Evolutionary conservation across 2,888 invertebrate genomes (phyloP).

Genomic region (Lasioglossum pauxillum): DNA sequence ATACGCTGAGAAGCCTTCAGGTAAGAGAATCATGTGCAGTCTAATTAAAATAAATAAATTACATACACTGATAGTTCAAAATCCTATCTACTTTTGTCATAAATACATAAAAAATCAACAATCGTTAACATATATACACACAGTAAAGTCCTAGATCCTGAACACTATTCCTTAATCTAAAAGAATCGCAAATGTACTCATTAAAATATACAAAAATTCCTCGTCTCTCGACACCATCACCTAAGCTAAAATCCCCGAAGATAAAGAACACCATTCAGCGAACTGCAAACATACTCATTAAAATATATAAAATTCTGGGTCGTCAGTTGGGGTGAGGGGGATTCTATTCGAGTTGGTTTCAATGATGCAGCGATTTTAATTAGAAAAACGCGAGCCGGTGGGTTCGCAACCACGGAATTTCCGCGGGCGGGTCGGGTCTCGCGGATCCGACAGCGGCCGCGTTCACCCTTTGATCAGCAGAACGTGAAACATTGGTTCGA

Average conservation of each 20-base stretch:
- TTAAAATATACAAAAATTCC: too few species aligned
- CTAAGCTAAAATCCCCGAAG: not conserved
- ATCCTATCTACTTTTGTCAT: too few species aligned
- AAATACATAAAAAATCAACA: too few species aligned
- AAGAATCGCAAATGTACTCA: too few species aligned
- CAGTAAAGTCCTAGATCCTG: too few species aligned
- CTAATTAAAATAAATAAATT: too few species aligned
- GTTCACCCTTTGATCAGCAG: conserved; percentile 60
- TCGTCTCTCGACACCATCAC: not conserved
- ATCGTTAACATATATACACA: too few species aligned
- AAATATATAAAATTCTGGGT: not conserved
- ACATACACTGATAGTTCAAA: too few species aligned
- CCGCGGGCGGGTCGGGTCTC: not conserved
- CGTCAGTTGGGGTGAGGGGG: not conserved
- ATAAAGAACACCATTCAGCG: not conserved
- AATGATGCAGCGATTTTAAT: not conserved
- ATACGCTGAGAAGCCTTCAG: not conserved
- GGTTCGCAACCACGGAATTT: not conserved
- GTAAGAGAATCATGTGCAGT: not conserved
- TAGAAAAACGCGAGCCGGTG: not conserved
- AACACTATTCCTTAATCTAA: too few species aligned
- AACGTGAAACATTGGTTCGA: conserved; percentile 61
- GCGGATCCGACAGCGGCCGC: not conserved
- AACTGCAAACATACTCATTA: not conserved
- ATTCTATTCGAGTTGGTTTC: not conserved